Base-by-base conservation (phyloP, 2,888 invertebrate genomes). In the Enchytraeus crypticus region DNA sequence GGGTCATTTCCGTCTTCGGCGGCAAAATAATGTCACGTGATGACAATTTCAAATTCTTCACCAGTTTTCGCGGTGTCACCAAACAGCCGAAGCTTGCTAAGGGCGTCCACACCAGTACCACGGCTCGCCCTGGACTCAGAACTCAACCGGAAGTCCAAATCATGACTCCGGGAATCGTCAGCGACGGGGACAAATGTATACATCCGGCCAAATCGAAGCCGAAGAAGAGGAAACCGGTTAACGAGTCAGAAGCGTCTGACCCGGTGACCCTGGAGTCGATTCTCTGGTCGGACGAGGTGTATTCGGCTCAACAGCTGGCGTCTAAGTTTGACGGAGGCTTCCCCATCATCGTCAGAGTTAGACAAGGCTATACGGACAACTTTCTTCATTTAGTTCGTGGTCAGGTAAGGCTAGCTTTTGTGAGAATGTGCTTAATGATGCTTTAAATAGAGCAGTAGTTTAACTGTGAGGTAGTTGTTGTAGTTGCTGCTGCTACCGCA, bases 151-250 rank as follows among this genome's bases (percentile, higher is more conserved):
- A 5, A 23, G 14, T 23, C 49, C 38, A 38, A 18, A 18, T 8
- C 11, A 18, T 18, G 8, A 8, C 18, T 8, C 38, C 38, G 38
- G 49, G 49, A 8, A 23, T 47, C 2, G 66, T 61, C 3, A 46
- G 55, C 30, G 64, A 59, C 34, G 66, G 66, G 18, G 65, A 66
- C 57, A 63, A 60, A 57, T 61, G 65, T 11, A 63, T 66, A 8
- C 51, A 63, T 3, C 66, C 66, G 33, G 65, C 58, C 49, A 65
- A 65, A 59, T 66, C 65, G 26, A 61, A 55, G 56, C 63, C 63
- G 27, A 64, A 64, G 59, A 57, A 59, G 45, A 30, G 66, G 18
- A 57, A 62, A 46, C 43, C 59, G 27, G 46, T 57, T n/a, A 57
- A 57, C 29, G 34, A n/a, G 49, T 32, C 32, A 49, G 43, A 34